Percentiles rank a stretch among this genome's conserved stretches.
These are phyloP conservation scores for Tokudaia tokunoshimensis DNA, from an alignment of 2,797 vertebrate genomes.

Conservation along the genomic window DNA sequence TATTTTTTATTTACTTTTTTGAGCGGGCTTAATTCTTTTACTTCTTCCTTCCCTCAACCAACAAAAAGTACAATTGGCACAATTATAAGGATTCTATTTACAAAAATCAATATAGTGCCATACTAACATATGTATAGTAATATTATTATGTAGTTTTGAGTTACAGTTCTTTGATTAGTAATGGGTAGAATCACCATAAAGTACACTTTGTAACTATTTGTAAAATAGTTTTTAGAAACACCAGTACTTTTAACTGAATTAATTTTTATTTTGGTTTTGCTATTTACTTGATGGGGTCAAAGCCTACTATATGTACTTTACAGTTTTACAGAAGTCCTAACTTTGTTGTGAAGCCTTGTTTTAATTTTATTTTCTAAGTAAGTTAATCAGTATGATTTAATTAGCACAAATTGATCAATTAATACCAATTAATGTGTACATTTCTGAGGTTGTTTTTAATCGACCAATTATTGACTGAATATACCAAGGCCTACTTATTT, in stretches of 20 bases:
- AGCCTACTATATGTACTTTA: background rate
- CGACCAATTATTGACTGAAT: background rate
- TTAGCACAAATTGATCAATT: constrained; percentile 22
- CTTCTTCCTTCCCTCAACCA: background rate
- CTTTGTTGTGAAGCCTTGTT: background rate
- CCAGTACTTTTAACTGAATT: background rate
- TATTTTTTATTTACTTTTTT: background rate
- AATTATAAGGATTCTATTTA: background rate
- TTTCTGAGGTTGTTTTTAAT: background rate
- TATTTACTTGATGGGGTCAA: background rate
- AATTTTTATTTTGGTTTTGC: background rate
- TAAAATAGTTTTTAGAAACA: background rate
- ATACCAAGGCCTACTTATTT: background rate
- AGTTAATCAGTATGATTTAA: background rate
- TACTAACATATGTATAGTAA: background rate
- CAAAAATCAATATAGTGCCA: background rate
- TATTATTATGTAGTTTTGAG: background rate
- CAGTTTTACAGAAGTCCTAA: background rate
- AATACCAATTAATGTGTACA: background rate
- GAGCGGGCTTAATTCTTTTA: background rate
- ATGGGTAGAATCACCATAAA: background rate
- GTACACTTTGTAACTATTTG: background rate
- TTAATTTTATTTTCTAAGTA: background rate
- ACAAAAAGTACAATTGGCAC: background rate
- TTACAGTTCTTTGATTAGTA: background rate